Evolutionary conservation across 2,797 vertebrate species (phyloP).

Genomic region (Centropyge bicolor): DNA sequence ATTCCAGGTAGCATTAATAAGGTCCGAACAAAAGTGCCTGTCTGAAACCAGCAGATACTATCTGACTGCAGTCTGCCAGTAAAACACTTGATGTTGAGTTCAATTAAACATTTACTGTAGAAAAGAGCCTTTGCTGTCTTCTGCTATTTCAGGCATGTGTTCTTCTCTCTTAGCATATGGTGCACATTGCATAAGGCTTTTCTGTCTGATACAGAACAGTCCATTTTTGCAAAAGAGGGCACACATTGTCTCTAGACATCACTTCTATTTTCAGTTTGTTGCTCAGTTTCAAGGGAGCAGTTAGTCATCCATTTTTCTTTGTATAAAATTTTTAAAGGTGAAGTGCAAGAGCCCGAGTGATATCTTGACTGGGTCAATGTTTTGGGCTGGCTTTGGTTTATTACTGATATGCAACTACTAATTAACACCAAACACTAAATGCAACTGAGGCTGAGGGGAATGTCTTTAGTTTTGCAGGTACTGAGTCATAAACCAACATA

Average conservation of each 20-base stretch:
- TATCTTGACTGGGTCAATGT: not conserved
- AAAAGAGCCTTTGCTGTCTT: constrained; percentile 2
- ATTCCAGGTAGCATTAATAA: constrained; percentile 52
- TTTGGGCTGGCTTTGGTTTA: not conserved
- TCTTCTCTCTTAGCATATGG: constrained; percentile 44
- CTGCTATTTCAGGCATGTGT: constrained; percentile 28
- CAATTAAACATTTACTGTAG: constrained; percentile 31
- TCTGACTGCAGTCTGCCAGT: constrained; percentile 44
- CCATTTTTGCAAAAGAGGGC: constrained; percentile 25
- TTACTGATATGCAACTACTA: not conserved
- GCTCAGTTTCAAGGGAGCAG: constrained; percentile 16
- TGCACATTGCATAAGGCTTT: constrained; percentile 20
- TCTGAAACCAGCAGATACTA: constrained; percentile 11
- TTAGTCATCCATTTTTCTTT: not conserved
- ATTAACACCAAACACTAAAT: not conserved
- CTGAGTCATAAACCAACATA: not conserved
- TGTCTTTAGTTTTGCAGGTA: not conserved
- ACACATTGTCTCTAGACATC: constrained; percentile 22
- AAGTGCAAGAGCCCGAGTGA: not conserved
- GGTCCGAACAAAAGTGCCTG: constrained; percentile 11
- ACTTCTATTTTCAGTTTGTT: constrained; percentile 31
- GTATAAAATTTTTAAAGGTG: not conserved
- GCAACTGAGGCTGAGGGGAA: not conserved
- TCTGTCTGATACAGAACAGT: constrained; percentile 7
- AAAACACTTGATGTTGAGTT: constrained; percentile 52